phyloP scores from a whole-genome alignment of 2,888 invertebrate species.

The Malacosoma neustria region DNA sequence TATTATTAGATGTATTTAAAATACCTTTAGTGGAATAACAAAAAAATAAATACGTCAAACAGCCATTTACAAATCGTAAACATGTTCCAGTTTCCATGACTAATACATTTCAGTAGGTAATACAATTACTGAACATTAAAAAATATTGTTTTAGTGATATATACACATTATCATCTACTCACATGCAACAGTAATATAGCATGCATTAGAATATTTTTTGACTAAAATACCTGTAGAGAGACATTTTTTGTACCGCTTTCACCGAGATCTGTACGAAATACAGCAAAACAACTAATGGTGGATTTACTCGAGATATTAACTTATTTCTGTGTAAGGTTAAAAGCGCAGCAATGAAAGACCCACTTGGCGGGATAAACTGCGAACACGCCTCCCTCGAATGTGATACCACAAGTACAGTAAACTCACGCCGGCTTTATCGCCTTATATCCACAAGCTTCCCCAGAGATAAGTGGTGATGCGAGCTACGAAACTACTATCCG shows the following conservation, averaged over 20 bases:
- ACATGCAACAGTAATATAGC: neutral
- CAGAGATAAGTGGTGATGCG: slow-evolving; percentile 52
- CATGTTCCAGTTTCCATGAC: too few species aligned
- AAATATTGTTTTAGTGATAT: too few species aligned
- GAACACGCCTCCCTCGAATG: slow-evolving; percentile 59
- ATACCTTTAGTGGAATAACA: too few species aligned
- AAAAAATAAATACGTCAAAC: too few species aligned
- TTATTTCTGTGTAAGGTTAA: slow-evolving; percentile 36
- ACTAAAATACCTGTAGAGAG: slow-evolving; percentile 52
- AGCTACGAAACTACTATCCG: slow-evolving; percentile 66
- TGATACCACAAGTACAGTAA: slow-evolving; percentile 62
- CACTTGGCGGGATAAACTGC: slow-evolving; percentile 31
- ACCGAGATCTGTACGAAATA: slow-evolving; percentile 30
- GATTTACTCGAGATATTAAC: slow-evolving; percentile 20
- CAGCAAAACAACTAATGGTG: slow-evolving; percentile 21
- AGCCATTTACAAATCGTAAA: too few species aligned
- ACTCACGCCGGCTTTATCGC: slow-evolving; percentile 48
- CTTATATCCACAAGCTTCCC: slow-evolving; percentile 57
- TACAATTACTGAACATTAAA: too few species aligned
- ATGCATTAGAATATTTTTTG: slow-evolving; percentile 3
- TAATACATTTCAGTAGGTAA: too few species aligned
- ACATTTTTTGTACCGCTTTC: slow-evolving; percentile 45
- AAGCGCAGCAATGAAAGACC: slow-evolving; percentile 29
- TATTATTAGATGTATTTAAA: too few species aligned
- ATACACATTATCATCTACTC: too few species aligned